Evolutionary conservation across 2,113 vertebrate genomes (phyloP), one percentile per base, ranked within the genome.

Genomic region (Malurus cyaneus): DNA sequence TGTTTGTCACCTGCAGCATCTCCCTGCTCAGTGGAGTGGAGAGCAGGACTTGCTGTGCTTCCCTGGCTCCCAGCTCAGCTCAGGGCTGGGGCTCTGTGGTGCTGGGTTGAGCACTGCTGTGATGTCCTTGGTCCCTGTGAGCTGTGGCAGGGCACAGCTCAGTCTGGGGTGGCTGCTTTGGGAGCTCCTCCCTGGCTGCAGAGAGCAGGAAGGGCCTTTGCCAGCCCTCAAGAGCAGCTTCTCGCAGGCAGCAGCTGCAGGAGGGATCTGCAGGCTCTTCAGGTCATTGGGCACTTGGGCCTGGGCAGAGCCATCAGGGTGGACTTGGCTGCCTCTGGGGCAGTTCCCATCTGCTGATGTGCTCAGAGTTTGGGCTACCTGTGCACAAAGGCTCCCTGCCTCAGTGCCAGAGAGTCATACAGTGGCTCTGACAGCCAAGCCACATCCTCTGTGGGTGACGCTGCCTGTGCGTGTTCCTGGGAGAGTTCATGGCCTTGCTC

Each of bases 21-120:
- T 87, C 36, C 46, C 46, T 26, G 61, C 85, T 59, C 60, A 52
- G 32, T 34, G 85, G 52, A 67, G 61, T 32, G 29, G 52, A 82
- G 91, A 64, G 8, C 1, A 14, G 65, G 77, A 61, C 73, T 70
- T 1, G 0, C 42, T 73, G 77, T 2, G 0, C 52, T 71, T 28
- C 49, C 41, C 42, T 44, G 70, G 42, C 64, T 79, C 34, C 12
- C n/a, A 28, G 32, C 60, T 64, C 1, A 0, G 50, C 1, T 1
- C 74, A n/a, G 70, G 24, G 41, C 76, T 53, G 66, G 85, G 60
- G n/a, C 47, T 54, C 57, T 47, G 1, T 52, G 73, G 32, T 34
- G 5, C 2, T 0, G 2, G 59, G 53, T 71, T 16, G 19, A 31
- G 29, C 0, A 0, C 20, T 88, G 42, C 61, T 31, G 24, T 0